Conservation (phyloP, 2,113 vertebrate genomes). For the Syngnathus scovelli region DNA sequence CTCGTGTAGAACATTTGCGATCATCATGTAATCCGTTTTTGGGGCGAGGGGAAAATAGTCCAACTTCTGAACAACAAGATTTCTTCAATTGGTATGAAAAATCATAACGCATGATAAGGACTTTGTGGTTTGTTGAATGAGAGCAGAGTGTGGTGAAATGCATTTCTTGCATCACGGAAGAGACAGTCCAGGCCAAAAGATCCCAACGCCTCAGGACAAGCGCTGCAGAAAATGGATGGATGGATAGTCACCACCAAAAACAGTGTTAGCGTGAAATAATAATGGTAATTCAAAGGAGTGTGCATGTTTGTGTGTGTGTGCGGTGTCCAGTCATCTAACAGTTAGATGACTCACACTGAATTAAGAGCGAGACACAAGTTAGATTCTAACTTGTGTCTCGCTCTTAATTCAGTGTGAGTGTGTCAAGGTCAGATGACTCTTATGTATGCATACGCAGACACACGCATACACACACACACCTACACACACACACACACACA, state of each 20-base stretch:
- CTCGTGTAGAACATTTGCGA: neutral
- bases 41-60: neutral
- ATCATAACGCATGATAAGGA: no score
- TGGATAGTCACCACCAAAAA: neutral
- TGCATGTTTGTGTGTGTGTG: neutral
- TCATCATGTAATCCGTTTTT: no score
- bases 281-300: neutral
- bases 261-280: neutral
- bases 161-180: no score
- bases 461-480: neutral
- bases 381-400: neutral
- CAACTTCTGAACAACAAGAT: neutral
- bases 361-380: no score
- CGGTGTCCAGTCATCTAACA: neutral
- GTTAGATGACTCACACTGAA: no score
- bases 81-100: no score
- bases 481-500: neutral
- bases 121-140: no score
- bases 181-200: no score
- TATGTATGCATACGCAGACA: neutral
- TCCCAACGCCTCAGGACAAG: neutral
- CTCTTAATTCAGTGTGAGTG: neutral
- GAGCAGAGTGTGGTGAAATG: no score
- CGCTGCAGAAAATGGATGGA: neutral
- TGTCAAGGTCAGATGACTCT: constrained; percentile 4